Conservation (phyloP, 2,797 vertebrate species). For the Loriculus beryllinus region DNA sequence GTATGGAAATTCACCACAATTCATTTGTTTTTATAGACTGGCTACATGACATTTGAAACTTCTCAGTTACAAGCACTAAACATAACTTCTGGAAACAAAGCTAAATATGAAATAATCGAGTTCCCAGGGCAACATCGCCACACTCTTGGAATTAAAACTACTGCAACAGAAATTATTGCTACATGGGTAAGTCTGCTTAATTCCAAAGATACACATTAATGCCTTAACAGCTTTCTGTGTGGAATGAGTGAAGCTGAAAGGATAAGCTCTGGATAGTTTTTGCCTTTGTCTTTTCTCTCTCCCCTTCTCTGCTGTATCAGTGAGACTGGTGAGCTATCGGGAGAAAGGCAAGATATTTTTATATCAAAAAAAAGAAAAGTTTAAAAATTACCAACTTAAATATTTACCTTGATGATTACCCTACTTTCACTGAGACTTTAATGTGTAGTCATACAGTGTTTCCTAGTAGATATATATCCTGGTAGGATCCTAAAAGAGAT, state of each 20-base stretch:
- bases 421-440: not conserved
- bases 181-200: slow-evolving; percentile 19
- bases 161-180: rapidly evolving
- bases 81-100: rapidly evolving
- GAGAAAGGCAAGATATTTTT: not conserved
- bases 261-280: not conserved
- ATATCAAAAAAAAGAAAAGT: not conserved
- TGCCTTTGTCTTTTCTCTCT: not conserved
- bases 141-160: slow-evolving; percentile 22
- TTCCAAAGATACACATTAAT: not conserved
- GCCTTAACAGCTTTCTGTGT: not conserved
- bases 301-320: not conserved
- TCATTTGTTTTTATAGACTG: slow-evolving; percentile 30
- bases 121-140: not conserved
- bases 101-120: rapidly evolving
- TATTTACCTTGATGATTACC: not conserved
- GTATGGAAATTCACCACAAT: not conserved
- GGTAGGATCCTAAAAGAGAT: not conserved
- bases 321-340: not conserved
- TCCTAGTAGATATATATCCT: not conserved
- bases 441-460: not conserved
- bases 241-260: not conserved
- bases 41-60: not conserved
- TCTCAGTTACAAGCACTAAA: not conserved
- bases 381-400: not conserved